Conservation (phyloP, 2,797 vertebrate genomes). For the Premnoplex brunnescens region DNA sequence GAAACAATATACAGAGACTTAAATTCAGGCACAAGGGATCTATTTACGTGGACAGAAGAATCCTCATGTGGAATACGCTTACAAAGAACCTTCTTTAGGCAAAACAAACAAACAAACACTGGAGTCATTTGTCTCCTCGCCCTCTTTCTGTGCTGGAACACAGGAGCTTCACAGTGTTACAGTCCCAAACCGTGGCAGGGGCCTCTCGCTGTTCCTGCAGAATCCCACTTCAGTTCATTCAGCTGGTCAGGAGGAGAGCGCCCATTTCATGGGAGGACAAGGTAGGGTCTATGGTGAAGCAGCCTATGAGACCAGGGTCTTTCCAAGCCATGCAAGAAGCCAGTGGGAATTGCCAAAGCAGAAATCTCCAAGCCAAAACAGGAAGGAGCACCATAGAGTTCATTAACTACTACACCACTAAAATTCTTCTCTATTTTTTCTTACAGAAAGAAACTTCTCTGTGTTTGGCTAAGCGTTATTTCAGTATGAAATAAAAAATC, state of each 20-base stretch:
- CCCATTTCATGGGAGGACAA: slow-evolving; percentile 38
- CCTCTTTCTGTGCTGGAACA: slow-evolving; percentile 44
- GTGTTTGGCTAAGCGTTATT: background rate
- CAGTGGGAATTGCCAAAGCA: slow-evolving; percentile 25
- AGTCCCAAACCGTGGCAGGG: background rate
- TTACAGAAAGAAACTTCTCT: background rate
- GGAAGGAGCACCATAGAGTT: background rate
- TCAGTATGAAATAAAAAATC: background rate
- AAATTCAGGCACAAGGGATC: slow-evolving; percentile 59
- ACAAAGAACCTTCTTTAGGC: slow-evolving; percentile 67
- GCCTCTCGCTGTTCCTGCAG: background rate
- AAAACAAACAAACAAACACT: slow-evolving; percentile 71
- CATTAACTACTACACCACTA: background rate
- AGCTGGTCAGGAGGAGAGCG: slow-evolving; percentile 28
- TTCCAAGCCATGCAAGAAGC: background rate
- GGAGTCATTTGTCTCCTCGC: slow-evolving; percentile 52
- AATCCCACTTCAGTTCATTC: slow-evolving; percentile 12
- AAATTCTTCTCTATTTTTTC: background rate
- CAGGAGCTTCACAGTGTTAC: slow-evolving; percentile 54
- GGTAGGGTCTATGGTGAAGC: slow-evolving; percentile 32
- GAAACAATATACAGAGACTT: slow-evolving; percentile 57
- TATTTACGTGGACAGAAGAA: slow-evolving; percentile 43
- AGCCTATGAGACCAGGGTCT: background rate
- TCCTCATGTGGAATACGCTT: slow-evolving; percentile 21
- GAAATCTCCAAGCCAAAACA: background rate